Conservation (phyloP, 2,888 invertebrate genomes). For the Philhelius pedissequus region DNA sequence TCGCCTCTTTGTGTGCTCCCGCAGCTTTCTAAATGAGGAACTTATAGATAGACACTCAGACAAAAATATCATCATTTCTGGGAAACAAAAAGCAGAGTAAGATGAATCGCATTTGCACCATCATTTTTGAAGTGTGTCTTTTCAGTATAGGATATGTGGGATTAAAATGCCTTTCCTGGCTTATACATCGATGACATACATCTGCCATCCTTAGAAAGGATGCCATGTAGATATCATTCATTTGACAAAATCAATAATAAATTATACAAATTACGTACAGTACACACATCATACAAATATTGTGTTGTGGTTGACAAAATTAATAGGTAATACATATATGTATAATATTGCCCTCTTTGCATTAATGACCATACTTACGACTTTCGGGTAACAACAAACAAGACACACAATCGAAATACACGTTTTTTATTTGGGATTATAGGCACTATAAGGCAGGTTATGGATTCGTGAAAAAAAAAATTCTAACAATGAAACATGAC, state of each 20-base stretch:
- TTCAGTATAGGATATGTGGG: background rate
- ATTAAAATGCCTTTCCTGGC: background rate
- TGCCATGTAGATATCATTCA: background rate
- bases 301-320: background rate
- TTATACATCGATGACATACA: background rate
- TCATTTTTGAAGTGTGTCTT: background rate
- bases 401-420: too few species aligned
- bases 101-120: background rate
- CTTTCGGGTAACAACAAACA: background rate
- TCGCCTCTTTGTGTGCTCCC: conserved; percentile 8
- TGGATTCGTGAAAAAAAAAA: too few species aligned
- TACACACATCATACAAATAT: background rate
- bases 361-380: background rate
- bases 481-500: too few species aligned
- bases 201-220: background rate
- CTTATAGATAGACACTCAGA: background rate
- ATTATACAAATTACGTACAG: background rate
- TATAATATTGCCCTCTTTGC: background rate
- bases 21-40: background rate
- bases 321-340: too few species aligned
- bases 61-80: background rate
- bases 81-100: background rate
- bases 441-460: too few species aligned
- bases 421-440: too few species aligned
- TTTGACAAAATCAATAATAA: background rate